phyloP scores from a whole-genome alignment of 2,888 invertebrate genomes.

The Noctuana brunneofusca region DNA sequence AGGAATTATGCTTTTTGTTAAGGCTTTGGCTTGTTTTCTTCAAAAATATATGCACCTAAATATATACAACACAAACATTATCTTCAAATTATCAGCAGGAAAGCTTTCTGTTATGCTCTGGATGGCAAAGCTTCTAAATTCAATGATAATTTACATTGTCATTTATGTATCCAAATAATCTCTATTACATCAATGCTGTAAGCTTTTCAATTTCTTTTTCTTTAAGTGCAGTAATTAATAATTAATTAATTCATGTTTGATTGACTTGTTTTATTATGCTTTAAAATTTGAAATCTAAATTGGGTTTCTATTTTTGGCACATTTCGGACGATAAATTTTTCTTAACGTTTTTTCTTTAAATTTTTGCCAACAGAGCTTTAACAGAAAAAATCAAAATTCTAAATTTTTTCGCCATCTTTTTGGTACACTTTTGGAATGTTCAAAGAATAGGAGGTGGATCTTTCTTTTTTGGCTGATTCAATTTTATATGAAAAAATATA shows the following conservation, averaged over 20 bases:
- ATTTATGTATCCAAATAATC: constrained; percentile 39
- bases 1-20: too few relatives aligned
- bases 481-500: constrained; percentile 11
- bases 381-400: constrained; percentile 70
- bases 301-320: constrained; percentile 1
- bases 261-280: background rate
- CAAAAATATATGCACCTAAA: background rate
- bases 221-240: background rate
- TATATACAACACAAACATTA: constrained; percentile 39
- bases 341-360: background rate
- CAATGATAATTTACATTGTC: constrained; percentile 36
- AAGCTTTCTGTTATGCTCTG: constrained; percentile 72
- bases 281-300: constrained; percentile 17
- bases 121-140: constrained; percentile 59
- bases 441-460: constrained; percentile 75
- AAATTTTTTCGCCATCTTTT: constrained; percentile 65
- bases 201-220: constrained; percentile 21
- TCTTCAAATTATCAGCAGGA: constrained; percentile 57
- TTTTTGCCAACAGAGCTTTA: constrained; percentile 70
- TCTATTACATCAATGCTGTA: constrained; percentile 22
- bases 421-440: constrained; percentile 74
- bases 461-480: constrained; percentile 34
- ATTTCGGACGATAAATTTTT: background rate
- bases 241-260: too few relatives aligned
- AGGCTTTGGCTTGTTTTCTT: too few relatives aligned